Percentiles rank a stretch among this genome's conserved stretches.
These are phyloP conservation scores for Sycophila sp. DNA, from an alignment of 1,140 invertebrate species.

Conservation along the genomic window DNA sequence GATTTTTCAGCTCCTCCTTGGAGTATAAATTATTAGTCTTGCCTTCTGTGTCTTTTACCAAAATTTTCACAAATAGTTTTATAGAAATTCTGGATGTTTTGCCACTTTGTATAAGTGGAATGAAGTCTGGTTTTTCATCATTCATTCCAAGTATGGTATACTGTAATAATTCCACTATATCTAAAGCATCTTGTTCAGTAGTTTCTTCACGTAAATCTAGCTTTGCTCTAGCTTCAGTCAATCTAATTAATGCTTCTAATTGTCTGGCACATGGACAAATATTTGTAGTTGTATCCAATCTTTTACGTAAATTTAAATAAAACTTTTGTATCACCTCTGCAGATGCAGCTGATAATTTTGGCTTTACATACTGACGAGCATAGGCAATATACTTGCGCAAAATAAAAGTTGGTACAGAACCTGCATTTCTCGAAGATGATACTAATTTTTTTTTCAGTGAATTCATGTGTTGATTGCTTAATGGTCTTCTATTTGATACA, in stretches of 20 bases:
- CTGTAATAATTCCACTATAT: constrained; percentile 87
- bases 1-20: constrained; percentile 78
- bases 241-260: constrained; percentile 86
- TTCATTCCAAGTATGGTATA: constrained; percentile 83
- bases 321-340: constrained; percentile 79
- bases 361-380: constrained; percentile 88
- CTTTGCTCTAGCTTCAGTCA: constrained; percentile 89
- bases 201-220: constrained; percentile 84
- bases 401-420: constrained; percentile 74
- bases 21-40: constrained; percentile 78
- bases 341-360: constrained; percentile 78
- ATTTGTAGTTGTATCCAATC: constrained; percentile 70
- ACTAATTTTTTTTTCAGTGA: constrained; percentile 24
- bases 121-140: constrained; percentile 69
- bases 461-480: neutral
- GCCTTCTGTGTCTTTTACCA: constrained; percentile 73
- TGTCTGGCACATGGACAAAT: constrained; percentile 83
- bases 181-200: constrained; percentile 81
- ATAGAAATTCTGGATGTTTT: constrained; percentile 68
- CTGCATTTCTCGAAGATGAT: neutral
- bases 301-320: constrained; percentile 81
- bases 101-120: constrained; percentile 14
- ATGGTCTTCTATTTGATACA: neutral
- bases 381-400: constrained; percentile 93
- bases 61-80: constrained; percentile 78